Evolutionary conservation across 1,140 invertebrate species (phyloP).

Genomic region (Drosophila lowei): DNA sequence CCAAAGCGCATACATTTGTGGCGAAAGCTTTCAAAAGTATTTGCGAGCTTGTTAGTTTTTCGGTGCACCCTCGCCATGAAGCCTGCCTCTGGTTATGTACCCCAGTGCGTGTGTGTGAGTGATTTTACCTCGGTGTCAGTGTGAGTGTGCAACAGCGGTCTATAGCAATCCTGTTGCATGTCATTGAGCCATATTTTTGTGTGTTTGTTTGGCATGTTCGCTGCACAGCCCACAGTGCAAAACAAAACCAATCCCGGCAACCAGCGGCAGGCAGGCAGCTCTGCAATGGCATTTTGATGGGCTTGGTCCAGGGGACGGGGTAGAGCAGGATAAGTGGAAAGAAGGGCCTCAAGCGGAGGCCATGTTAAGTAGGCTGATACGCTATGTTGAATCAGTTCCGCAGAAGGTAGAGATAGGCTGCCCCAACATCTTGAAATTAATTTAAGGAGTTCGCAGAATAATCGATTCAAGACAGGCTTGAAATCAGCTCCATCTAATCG

Average conservation of each 20-base stretch:
- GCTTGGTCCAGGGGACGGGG: not conserved
- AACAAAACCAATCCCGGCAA: constrained; percentile 26
- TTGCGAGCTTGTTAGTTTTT: constrained; percentile 75
- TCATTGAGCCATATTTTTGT: constrained; percentile 78
- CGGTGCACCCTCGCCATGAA: constrained; percentile 48
- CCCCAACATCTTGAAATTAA: no score
- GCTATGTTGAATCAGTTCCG: not conserved
- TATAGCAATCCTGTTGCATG: constrained; percentile 72
- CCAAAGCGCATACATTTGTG: constrained; percentile 71
- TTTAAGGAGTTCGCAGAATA: no score
- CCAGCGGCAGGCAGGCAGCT: not conserved
- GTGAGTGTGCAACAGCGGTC: constrained; percentile 15
- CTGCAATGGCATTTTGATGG: constrained; percentile 67
- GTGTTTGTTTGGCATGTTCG: constrained; percentile 62
- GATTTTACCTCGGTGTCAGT: constrained; percentile 10
- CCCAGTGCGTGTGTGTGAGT: constrained; percentile 4
- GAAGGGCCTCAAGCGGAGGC: not conserved
- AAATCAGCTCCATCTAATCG: no score
- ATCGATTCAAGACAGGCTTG: no score
- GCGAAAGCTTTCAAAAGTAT: constrained; percentile 78
- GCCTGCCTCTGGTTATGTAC: constrained; percentile 39
- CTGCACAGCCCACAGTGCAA: constrained; percentile 42
- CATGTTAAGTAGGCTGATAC: constrained; percentile 30
- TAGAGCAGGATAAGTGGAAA: not conserved
- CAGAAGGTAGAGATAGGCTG: no score